Base-by-base conservation (phyloP, 92 coral and sea anemone genomes). In the Muricea muricata region DNA sequence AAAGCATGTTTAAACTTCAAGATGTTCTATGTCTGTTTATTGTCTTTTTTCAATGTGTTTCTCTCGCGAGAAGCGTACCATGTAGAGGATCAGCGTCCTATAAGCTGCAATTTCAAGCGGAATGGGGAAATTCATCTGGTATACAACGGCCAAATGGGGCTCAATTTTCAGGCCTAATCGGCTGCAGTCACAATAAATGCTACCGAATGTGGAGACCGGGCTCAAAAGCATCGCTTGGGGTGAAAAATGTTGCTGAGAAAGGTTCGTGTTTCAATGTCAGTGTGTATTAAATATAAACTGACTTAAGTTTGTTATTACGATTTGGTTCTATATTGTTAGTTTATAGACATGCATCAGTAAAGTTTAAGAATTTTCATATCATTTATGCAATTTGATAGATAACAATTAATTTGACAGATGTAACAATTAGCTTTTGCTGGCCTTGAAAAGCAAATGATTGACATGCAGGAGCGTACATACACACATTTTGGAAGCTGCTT, bases 151-250 rank as follows among this genome's bases (percentile, higher is more conserved):
- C 80, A 28, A 41, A 39, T 42, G 39, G 39, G 28, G 80, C 80
- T 30, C 31, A 26, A 47, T 75, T 75, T 41, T 45, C 80, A 13
- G 28, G 61, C 2, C 8, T 75, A 8, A 75, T 75, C 23, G 80
- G 80, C 24, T 29, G 35, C 32, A 25, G 25, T 29, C 80, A 75
- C 56, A 75, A 75, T 23, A 56, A 50, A 17, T 47, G 61, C 46
- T 75, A 75, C 60, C 57, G 15, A 46, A 75, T 75, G 80, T 75
- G 80, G 80, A 10, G 35, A 75, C 8, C 60, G 3, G 80, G 80
- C 28, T 39, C 8, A 18, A 75, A 17, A 21, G 80, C 80, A 33
- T 29, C 80, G 63, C 65, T 35, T 20, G 80, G 63, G 17, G 28
- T 75, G 10, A 47, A 25, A 75, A 25, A 8, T 8, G 41, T 75